phyloP scores from a whole-genome alignment of 2,888 invertebrate genomes.

The Clunio marinus region DNA sequence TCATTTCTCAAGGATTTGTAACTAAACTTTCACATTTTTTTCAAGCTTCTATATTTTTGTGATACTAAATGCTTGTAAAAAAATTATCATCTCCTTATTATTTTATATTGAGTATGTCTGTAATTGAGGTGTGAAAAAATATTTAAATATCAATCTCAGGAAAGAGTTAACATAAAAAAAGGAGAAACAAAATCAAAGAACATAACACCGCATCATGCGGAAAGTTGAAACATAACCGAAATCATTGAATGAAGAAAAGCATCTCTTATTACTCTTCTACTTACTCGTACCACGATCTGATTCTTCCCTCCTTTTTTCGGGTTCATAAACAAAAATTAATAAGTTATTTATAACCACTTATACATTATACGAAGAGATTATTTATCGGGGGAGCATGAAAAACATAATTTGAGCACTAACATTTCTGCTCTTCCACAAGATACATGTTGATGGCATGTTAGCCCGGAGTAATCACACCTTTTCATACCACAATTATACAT shows the following conservation, averaged over 20 bases:
- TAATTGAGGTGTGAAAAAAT: too few species aligned
- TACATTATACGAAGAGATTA: not conserved
- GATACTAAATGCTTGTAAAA: too few species aligned
- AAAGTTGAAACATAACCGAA: slow-evolving; percentile 5
- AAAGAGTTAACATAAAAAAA: too few species aligned
- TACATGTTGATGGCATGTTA: not conserved
- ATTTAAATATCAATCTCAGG: too few species aligned
- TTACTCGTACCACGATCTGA: slow-evolving; percentile 19
- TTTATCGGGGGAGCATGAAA: slow-evolving; percentile 10
- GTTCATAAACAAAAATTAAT: slow-evolving; percentile 27
- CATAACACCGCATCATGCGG: not conserved
- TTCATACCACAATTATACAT: slow-evolving; percentile 15
- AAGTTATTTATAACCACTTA: slow-evolving; percentile 27
- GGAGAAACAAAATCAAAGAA: slow-evolving; percentile 10
- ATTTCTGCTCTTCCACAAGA: slow-evolving; percentile 15
- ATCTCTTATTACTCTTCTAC: slow-evolving; percentile 14
- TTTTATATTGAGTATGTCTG: too few species aligned
- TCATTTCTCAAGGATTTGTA: too few species aligned
- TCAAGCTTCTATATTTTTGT: too few species aligned
- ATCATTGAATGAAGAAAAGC: not conserved
- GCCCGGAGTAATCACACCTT: slow-evolving; percentile 22
- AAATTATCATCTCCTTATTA: too few species aligned
- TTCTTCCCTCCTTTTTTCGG: slow-evolving; percentile 8
- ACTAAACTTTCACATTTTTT: too few species aligned
- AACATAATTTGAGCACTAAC: slow-evolving; percentile 28